Evolutionary conservation across 2,797 vertebrate genomes (phyloP).

Genomic region (Thamnophis elegans): DNA sequence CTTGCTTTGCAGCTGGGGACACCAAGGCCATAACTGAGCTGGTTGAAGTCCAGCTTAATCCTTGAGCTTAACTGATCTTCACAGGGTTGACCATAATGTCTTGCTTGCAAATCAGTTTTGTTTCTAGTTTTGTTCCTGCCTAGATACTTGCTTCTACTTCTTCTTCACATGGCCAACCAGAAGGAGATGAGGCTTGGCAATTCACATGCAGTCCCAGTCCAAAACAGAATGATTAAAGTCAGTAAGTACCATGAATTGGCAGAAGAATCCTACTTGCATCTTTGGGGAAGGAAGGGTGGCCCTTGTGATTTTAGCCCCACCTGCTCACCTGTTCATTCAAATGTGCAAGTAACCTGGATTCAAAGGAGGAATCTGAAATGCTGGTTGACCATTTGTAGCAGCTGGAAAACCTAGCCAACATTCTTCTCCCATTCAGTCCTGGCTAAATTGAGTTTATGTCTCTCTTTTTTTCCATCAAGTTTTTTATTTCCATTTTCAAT

Average conservation of each 20-base stretch:
- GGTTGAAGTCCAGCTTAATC: not conserved
- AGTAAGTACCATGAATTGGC: too few species aligned
- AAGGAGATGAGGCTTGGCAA: not conserved
- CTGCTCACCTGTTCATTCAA: not conserved
- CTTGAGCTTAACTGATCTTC: not conserved
- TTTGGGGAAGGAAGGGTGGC: not conserved
- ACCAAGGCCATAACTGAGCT: not conserved
- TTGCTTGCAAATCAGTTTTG: not conserved
- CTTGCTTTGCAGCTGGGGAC: not conserved
- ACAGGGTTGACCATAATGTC: not conserved
- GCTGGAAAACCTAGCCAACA: not conserved
- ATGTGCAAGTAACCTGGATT: not conserved
- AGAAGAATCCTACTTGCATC: too few species aligned
- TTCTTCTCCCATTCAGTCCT: not conserved
- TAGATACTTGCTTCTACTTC: not conserved
- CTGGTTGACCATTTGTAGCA: not conserved
- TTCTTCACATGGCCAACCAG: not conserved
- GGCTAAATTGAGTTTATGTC: not conserved
- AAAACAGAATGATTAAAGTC: too few species aligned
- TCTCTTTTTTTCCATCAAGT: too few species aligned
- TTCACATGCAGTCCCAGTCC: too few species aligned
- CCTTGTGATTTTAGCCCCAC: not conserved
- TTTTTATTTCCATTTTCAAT: too few species aligned
- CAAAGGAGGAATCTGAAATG: not conserved
- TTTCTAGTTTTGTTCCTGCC: not conserved